These are phyloP conservation scores for Meghimatium bilineatum DNA, from an alignment of 2,888 invertebrate genomes.

Conservation along the genomic window DNA sequence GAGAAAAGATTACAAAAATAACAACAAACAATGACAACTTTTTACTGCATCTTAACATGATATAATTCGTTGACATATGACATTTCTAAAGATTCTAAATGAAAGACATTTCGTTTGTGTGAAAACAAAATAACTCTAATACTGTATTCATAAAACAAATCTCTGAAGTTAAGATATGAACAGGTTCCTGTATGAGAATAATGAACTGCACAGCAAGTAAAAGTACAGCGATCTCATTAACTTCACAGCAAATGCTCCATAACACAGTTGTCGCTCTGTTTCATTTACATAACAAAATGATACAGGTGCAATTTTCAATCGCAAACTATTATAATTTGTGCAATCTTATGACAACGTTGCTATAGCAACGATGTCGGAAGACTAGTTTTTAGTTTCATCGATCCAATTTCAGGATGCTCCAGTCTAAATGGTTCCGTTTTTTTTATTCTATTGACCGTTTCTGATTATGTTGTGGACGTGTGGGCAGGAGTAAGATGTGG, in stretches of 20 bases:
- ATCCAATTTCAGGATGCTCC: constrained; percentile 3
- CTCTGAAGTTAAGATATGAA: background rate
- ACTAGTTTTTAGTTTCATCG: constrained; percentile 16
- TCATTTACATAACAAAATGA: background rate
- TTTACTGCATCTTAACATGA: background rate
- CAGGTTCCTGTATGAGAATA: background rate
- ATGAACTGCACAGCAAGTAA: background rate
- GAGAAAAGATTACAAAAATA: background rate
- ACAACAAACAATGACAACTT: background rate
- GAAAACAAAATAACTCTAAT: too few relatives aligned
- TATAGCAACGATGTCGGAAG: constrained; percentile 23
- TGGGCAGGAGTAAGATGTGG: background rate
- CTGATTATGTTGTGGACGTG: constrained; percentile 16
- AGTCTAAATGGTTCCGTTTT: constrained; percentile 2
- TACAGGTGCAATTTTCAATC: constrained; percentile 4
- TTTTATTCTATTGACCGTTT: background rate
- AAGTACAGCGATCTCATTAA: background rate
- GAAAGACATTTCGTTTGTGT: too few relatives aligned
- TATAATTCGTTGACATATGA: background rate
- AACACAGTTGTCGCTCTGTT: background rate
- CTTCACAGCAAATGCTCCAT: background rate
- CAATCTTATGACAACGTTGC: constrained; percentile 4
- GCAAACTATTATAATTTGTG: background rate
- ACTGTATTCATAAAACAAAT: background rate
- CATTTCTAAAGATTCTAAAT: background rate